Base-by-base conservation (phyloP, 2,888 invertebrate genomes). In the Euspilapteryx auroguttella region DNA sequence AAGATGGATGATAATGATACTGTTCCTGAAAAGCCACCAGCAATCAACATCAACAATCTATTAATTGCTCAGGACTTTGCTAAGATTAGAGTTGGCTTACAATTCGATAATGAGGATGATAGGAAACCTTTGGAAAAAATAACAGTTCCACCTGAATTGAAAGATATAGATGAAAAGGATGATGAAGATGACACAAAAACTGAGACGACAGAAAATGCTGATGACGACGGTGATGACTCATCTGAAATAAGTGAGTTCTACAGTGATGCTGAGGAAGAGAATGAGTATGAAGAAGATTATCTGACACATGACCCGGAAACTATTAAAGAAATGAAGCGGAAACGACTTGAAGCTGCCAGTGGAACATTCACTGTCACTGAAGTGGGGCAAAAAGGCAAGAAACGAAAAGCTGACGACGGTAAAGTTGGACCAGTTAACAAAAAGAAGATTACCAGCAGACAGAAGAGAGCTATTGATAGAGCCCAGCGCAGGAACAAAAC, bases 31-130 rank as follows among this genome's bases (percentile, higher is more conserved):
- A 13, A 14, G 12, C 6, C 41, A 27, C 55, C 59, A 21, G 49
- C 52, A 22, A 43, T 73, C 21, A 58, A 47, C 37, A 49, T 69
- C 23, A 73, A 64, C 37, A 66, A 68, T 37, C 50, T 82, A 25
- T 66, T 66, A 32, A 81, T 86, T 32, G 75, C 86, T n/a, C 90
- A 90, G 78, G 89, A 91, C 59, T 89, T 88, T 61, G 80, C 83
- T 3, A 89, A 89, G 63, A 90, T 91, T 39, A 80, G 83, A 47
- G 87, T 91, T 14, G 83, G 82, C 8, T 50, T 86, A n/a, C 75
- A 83, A 25, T 88, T 82, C 58, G 80, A 83, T 12, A 65, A 76
- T 37, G 76, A 80, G 27, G 83, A 85, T 45, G 83, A 85, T 58
- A 50, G 80, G 12, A 82, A 81, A 49, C 64, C 81, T 28, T 52